A percentile compares a stretch with the other conserved stretches of the same genome.
Conservation (phyloP, 2,797 vertebrate genomes). For the Caiman crocodilus region DNA sequence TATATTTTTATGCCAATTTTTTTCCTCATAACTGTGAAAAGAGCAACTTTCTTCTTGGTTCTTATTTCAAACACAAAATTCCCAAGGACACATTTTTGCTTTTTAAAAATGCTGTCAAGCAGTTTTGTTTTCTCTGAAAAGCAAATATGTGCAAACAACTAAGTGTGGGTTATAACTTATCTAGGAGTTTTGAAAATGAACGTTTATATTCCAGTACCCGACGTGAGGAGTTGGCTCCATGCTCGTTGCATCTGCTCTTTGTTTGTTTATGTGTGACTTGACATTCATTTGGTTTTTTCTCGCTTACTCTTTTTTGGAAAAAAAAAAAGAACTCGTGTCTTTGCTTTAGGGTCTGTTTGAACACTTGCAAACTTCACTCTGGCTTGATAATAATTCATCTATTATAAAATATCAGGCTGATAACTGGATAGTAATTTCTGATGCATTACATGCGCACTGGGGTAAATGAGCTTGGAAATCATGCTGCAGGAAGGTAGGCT, state of each 20-base stretch:
- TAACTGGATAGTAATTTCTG: neutral
- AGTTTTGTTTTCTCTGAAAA: neutral
- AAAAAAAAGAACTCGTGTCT: fast-evolving
- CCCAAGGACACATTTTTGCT: neutral
- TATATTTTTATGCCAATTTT: neutral
- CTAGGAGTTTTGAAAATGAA: neutral
- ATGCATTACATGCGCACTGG: neutral
- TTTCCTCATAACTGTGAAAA: neutral
- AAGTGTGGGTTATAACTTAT: neutral
- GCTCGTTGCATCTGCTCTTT: neutral
- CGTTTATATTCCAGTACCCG: neutral
- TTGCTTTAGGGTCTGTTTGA: neutral
- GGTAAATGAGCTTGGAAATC: neutral
- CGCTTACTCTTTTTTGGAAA: neutral
- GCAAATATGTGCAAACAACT: neutral
- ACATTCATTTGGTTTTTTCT: neutral
- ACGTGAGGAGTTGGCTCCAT: neutral
- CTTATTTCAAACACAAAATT: fast-evolving
- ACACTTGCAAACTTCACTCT: neutral
- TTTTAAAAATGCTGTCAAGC: neutral
- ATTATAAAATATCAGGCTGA: neutral
- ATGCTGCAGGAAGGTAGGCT: neutral
- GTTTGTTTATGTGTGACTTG: neutral
- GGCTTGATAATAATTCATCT: neutral
- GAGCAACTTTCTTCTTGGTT: neutral